Conservation (phyloP, 2,888 invertebrate species). For the Dioctria rufipes region DNA sequence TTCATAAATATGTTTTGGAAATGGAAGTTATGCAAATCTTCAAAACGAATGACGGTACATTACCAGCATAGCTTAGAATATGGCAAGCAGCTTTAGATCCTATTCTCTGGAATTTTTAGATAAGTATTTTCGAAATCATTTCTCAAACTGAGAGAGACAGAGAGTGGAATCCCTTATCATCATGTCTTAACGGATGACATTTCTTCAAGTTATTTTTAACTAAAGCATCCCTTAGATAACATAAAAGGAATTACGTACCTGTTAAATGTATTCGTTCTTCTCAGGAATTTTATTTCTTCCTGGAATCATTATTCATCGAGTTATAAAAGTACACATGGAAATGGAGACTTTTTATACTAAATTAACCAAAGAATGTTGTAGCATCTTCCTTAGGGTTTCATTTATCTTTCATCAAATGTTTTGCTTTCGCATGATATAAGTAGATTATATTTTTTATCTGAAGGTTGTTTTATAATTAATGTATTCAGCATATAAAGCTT, state of each 20-base stretch:
- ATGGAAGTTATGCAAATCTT: slow-evolving; percentile 21
- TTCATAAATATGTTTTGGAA: background rate
- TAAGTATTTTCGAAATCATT: slow-evolving; percentile 15
- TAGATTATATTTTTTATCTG: no score
- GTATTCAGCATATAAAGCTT: no score
- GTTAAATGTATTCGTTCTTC: slow-evolving; percentile 26
- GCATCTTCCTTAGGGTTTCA: slow-evolving; percentile 2
- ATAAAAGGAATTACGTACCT: background rate
- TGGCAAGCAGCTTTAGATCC: no score
- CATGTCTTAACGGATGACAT: slow-evolving; percentile 11
- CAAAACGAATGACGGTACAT: background rate
- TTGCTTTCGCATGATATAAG: background rate
- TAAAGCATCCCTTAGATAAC: background rate
- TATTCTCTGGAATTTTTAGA: background rate
- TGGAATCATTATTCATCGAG: background rate
- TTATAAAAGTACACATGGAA: background rate
- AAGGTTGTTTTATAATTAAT: no score
- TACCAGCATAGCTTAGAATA: no score
- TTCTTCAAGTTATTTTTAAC: background rate
- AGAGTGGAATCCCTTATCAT: background rate
- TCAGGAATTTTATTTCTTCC: background rate
- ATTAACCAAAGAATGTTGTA: background rate
- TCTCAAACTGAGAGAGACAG: background rate
- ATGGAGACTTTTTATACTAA: no score
- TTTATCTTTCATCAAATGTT: slow-evolving; percentile 9